Evolutionary conservation across 2,888 invertebrate species (phyloP).

Genomic region (Dysmachus trigonus): DNA sequence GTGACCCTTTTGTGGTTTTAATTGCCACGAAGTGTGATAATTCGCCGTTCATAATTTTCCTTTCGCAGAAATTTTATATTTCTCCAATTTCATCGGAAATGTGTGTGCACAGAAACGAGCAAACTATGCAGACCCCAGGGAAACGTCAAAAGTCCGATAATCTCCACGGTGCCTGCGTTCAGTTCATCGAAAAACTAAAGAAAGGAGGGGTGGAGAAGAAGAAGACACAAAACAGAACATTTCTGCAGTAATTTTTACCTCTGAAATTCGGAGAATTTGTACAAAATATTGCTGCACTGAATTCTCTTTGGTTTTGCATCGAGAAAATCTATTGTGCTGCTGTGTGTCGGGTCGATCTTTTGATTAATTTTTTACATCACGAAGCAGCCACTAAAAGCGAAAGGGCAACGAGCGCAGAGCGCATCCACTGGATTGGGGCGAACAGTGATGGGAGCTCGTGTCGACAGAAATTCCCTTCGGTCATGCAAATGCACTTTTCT

Average conservation of each 20-base stretch:
- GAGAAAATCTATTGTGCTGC: background rate
- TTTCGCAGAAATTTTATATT: background rate
- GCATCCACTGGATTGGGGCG: background rate
- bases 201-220: background rate
- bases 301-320: background rate
- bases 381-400: constrained; percentile 8
- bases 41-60: background rate
- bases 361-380: constrained; percentile 18
- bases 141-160: background rate
- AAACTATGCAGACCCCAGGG: background rate
- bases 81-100: background rate
- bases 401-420: constrained; percentile 3
- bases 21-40: constrained; percentile 1
- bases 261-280: background rate
- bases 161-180: background rate
- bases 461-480: background rate
- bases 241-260: background rate
- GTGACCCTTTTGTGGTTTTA: constrained; percentile 1
- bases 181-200: too few species aligned
- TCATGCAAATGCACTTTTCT: background rate
- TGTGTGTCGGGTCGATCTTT: background rate
- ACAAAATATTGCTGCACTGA: background rate
- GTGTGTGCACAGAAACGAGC: background rate
- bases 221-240: background rate
- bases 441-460: background rate